These are phyloP conservation scores for Dromococcyx pavoninus DNA, from an alignment of 2,797 vertebrate species.

Conservation along the genomic window DNA sequence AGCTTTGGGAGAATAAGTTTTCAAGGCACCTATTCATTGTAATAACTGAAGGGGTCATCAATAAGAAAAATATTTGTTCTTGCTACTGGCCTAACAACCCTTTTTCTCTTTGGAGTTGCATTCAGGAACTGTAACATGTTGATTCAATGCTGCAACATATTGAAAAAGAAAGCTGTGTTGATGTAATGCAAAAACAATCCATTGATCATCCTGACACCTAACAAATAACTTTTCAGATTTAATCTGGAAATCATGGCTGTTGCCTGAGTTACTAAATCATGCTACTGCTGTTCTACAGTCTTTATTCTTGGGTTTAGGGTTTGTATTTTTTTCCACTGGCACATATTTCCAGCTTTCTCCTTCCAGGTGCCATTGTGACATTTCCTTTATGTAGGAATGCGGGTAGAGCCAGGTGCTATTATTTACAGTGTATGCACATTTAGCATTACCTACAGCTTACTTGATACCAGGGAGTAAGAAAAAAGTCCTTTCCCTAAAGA, in stretches of 20 bases:
- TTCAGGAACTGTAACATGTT: not conserved
- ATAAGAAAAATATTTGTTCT: not conserved
- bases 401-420: not conserved
- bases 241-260: not conserved
- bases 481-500: not conserved
- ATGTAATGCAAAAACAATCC: slow-evolving; percentile 21
- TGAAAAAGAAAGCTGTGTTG: not conserved
- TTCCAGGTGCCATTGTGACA: not conserved
- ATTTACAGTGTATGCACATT: not conserved
- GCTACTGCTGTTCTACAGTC: not conserved
- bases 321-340: not conserved
- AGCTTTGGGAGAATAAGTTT: not conserved
- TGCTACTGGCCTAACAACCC: not conserved
- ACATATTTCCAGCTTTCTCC: not conserved
- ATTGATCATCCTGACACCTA: slow-evolving; percentile 48
- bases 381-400: not conserved
- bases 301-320: not conserved
- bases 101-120: not conserved
- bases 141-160: not conserved
- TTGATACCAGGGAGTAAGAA: not conserved
- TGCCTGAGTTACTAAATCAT: not conserved
- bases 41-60: not conserved
- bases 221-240: slow-evolving; percentile 32
- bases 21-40: not conserved
- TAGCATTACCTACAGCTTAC: not conserved